Evolutionary conservation across 2,113 vertebrate genomes (phyloP).

Genomic region (Notarius lentiginosus): DNA sequence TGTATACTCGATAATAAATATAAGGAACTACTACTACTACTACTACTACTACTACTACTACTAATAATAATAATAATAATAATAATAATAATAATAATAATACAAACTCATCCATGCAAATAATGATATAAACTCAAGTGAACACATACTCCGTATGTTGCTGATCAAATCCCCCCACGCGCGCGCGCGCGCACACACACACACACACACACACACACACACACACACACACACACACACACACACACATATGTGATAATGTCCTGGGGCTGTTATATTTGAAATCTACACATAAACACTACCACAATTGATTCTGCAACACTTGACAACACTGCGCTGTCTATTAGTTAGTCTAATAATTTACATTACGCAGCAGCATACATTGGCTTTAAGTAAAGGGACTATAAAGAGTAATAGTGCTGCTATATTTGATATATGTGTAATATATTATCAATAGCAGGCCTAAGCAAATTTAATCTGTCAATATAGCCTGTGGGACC

Average conservation of each 20-base stretch:
- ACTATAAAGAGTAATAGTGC: background rate
- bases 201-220: background rate
- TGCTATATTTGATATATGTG: background rate
- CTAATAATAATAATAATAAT: too few species aligned
- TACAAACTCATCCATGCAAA: too few species aligned
- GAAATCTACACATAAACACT: background rate
- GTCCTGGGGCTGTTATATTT: background rate
- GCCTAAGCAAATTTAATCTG: background rate
- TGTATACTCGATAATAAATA: constrained; percentile 80
- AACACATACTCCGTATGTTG: background rate
- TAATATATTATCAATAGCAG: background rate
- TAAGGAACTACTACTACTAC: constrained; percentile 11
- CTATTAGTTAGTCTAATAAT: background rate
- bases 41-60: too few species aligned
- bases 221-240: background rate
- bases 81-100: too few species aligned
- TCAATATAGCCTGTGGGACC: background rate
- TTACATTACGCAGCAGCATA: background rate
- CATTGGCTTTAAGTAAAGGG: background rate
- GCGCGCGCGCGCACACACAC: background rate
- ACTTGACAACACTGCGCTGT: background rate
- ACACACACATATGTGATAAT: background rate
- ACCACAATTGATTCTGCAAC: background rate
- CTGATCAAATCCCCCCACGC: background rate
- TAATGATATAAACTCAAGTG: background rate